Evolutionary conservation across 2,888 invertebrate genomes (phyloP).

Genomic region (Phaedon cochleariae): DNA sequence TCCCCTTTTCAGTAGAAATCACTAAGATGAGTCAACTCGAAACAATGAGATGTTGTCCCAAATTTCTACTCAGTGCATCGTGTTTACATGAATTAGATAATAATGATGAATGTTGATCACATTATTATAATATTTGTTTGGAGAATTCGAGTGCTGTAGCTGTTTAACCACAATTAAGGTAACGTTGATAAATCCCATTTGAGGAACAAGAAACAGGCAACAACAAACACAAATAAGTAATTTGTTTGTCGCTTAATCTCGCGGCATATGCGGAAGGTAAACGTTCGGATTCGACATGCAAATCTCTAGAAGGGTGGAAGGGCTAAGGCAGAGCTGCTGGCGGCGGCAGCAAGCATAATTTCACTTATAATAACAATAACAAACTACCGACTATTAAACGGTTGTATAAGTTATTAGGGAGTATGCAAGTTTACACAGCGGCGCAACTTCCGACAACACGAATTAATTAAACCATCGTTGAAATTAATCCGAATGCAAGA

Average conservation of each 20-base stretch:
- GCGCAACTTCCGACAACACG: conserved; percentile 15
- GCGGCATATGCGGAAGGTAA: conserved; percentile 31
- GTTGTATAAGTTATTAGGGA: conserved; percentile 32
- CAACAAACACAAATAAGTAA: conserved; percentile 23
- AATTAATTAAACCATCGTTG: conserved; percentile 28
- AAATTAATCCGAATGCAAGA: conserved; percentile 17
- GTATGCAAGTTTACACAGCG: conserved; percentile 29
- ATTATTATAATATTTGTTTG: too few species aligned
- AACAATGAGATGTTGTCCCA: too few species aligned
- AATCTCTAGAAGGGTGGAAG: conserved; percentile 28
- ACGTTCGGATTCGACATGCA: conserved; percentile 40
- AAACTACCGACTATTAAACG: conserved; percentile 33
- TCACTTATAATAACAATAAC: conserved; percentile 37
- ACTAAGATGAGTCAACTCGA: too few species aligned
- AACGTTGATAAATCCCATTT: neutral
- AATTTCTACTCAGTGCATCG: too few species aligned
- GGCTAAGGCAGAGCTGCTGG: conserved; percentile 17
- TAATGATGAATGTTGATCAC: too few species aligned
- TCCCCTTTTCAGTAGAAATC: too few species aligned
- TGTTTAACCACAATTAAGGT: neutral
- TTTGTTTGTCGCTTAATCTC: conserved; percentile 37
- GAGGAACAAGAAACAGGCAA: neutral
- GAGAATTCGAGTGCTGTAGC: neutral
- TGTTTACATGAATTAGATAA: too few species aligned
- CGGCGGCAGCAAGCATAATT: conserved; percentile 16